Percentiles rank a stretch among this genome's conserved stretches.
Evolutionary conservation across 2,797 vertebrate species (phyloP).

Genomic region (Anguilla pacifica): DNA sequence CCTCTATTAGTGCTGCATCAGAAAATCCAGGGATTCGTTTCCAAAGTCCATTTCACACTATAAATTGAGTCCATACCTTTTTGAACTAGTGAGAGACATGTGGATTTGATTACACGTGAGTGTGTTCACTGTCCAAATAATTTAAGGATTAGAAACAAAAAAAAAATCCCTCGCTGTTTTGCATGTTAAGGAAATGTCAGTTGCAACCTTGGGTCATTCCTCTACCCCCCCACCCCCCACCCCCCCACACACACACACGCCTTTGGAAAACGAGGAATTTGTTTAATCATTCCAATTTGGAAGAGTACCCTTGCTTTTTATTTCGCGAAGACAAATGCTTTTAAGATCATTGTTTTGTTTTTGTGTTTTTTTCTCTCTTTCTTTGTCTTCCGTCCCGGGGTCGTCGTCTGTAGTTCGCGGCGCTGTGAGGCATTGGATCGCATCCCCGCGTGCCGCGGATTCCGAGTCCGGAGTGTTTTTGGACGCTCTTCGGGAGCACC

Average conservation of each 20-base stretch:
- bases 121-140: conserved; percentile 48
- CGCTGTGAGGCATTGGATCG: background rate
- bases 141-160: conserved; percentile 39
- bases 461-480: conserved; percentile 14
- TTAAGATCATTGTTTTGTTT: background rate
- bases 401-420: conserved; percentile 4
- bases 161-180: conserved; percentile 38
- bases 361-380: no score
- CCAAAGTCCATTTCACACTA: conserved; percentile 41
- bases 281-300: conserved; percentile 30
- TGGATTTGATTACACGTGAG: conserved; percentile 54
- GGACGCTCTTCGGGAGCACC: conserved; percentile 16
- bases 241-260: conserved; percentile 12
- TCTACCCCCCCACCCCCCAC: conserved; percentile 20
- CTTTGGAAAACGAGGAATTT: conserved; percentile 33
- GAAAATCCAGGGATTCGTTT: conserved; percentile 42
- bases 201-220: conserved; percentile 42
- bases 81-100: conserved; percentile 45
- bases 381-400: background rate
- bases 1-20: conserved; percentile 22
- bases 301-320: conserved; percentile 13
- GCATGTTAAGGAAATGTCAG: conserved; percentile 51
- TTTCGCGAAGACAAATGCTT: conserved; percentile 21
- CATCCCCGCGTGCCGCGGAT: background rate
- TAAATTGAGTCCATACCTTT: conserved; percentile 45